Percentiles rank a stretch among this genome's conserved stretches.
Evolutionary conservation across 2,797 vertebrate species (phyloP).

Genomic region (Anomalospiza imberbis): DNA sequence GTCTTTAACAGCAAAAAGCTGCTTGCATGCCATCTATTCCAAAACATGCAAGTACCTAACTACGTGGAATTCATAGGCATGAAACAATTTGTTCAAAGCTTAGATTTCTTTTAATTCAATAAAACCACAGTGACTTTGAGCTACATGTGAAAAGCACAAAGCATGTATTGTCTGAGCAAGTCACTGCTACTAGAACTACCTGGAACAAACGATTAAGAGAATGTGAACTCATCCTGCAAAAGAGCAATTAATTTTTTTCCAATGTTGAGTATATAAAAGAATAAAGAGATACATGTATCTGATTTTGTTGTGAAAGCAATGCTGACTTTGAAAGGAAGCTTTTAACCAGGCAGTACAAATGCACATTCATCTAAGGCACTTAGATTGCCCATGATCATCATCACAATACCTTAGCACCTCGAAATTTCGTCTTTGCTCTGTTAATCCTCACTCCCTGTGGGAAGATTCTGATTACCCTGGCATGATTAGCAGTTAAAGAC

Average conservation of each 20-base stretch:
- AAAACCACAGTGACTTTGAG: background rate
- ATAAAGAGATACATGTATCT: background rate
- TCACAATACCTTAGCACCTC: background rate
- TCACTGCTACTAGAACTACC: background rate
- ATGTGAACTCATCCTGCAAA: background rate
- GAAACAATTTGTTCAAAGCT: background rate
- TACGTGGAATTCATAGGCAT: background rate
- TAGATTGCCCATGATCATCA: background rate
- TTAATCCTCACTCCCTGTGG: background rate
- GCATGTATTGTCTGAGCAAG: background rate
- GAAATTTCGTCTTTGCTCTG: background rate
- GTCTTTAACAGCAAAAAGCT: background rate
- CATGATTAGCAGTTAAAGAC: background rate
- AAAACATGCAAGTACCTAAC: background rate
- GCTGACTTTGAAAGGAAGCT: background rate
- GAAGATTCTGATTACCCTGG: background rate
- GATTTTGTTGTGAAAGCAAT: background rate
- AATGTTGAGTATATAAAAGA: background rate
- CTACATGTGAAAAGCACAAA: background rate
- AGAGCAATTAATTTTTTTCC: background rate
- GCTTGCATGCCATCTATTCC: background rate
- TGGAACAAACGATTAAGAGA: background rate
- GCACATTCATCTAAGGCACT: background rate
- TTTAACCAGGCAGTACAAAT: background rate
- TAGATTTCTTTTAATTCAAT: background rate